Evolutionary conservation across 2,888 invertebrate species (phyloP).

Genomic region (Eupithecia centaureata): DNA sequence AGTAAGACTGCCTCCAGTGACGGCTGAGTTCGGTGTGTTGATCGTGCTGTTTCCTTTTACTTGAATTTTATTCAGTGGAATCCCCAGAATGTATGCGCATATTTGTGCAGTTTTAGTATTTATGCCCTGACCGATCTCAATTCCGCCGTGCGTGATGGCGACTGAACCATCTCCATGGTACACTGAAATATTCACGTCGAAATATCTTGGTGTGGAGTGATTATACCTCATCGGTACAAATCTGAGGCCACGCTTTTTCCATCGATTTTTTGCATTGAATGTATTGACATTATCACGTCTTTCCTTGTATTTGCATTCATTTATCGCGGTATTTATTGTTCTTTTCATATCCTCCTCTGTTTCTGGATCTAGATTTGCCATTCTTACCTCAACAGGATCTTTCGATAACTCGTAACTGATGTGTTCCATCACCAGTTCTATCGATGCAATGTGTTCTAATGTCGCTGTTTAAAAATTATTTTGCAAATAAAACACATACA

Average conservation of each 20-base stretch:
- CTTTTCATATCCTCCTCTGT: slow-evolving; percentile 54
- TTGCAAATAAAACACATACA: too few relatives aligned
- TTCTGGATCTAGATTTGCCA: slow-evolving; percentile 75
- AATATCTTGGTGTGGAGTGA: slow-evolving; percentile 25
- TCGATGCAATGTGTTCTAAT: slow-evolving; percentile 80
- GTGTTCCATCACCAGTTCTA: slow-evolving; percentile 86
- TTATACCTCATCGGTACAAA: slow-evolving; percentile 85
- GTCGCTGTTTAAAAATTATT: slow-evolving; percentile 59
- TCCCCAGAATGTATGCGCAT: slow-evolving; percentile 85
- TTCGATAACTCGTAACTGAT: slow-evolving; percentile 79
- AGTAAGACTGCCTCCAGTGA: slow-evolving; percentile 86
- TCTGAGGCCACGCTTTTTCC: slow-evolving; percentile 87
- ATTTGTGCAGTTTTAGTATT: slow-evolving; percentile 88
- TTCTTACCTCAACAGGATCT: slow-evolving; percentile 83
- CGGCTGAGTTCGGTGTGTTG: slow-evolving; percentile 84
- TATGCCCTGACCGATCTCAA: slow-evolving; percentile 85
- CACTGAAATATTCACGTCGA: slow-evolving; percentile 43
- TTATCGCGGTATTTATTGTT: slow-evolving; percentile 79
- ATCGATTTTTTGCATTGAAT: slow-evolving; percentile 86
- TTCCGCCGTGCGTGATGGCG: slow-evolving; percentile 78
- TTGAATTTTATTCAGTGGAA: slow-evolving; percentile 85
- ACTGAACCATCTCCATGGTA: slow-evolving; percentile 85
- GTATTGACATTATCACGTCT: slow-evolving; percentile 74
- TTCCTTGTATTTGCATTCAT: slow-evolving; percentile 76
- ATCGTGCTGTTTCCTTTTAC: slow-evolving; percentile 86